Evolutionary conservation across 2,113 vertebrate species (phyloP), one percentile per base, ranked within the genome.

Genomic region (Acinonyx jubatus): DNA sequence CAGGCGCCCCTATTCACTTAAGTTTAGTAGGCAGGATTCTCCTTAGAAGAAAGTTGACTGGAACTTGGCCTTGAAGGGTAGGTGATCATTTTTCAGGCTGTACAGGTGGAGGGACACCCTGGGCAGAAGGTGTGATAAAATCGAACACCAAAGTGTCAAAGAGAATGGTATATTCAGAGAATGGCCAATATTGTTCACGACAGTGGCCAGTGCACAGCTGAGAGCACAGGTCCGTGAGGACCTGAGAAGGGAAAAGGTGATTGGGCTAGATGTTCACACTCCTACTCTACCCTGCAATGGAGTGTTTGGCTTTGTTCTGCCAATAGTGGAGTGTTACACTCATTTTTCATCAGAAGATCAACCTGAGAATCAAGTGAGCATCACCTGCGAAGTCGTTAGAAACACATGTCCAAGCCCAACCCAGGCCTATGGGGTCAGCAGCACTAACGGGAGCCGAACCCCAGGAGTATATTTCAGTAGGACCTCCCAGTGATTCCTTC

Each of bases 381-480:
- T 12, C 13, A 13, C 12, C 41, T 61, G 25, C 27, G 33, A 96
- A 81, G 31, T 69, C 52, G 1, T 61, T 21, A 57, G 68, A 84
- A 81, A 16, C 6, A 3, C 1, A 38, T 7, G 55, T 61, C 27
- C 1, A 1, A 91, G 19, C 21, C 3, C 7, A 71, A 5, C 8
- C 27, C 5, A 14, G 3, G 29, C 9, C 16, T 13, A 18, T 5
- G 41, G 33, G 76, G 50, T 9, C 27, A 27, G 13, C n/a, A 50
- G 1, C 5, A 45, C 9, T 18, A 14, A 68, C 1, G 79, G 41
- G 13, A 15, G 2, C 1, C 0, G 3, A 16, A 5, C 2, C 29
- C 4, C 3, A 25, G 27, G 21, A 19, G 12, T 2, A 15, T 4
- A 8, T 29, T 68, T 23, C 45, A 38, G n/a, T 9, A 73, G 93